phyloP scores from a whole-genome alignment of 2,113 vertebrate genomes.

The Potamarius usumacintae region DNA sequence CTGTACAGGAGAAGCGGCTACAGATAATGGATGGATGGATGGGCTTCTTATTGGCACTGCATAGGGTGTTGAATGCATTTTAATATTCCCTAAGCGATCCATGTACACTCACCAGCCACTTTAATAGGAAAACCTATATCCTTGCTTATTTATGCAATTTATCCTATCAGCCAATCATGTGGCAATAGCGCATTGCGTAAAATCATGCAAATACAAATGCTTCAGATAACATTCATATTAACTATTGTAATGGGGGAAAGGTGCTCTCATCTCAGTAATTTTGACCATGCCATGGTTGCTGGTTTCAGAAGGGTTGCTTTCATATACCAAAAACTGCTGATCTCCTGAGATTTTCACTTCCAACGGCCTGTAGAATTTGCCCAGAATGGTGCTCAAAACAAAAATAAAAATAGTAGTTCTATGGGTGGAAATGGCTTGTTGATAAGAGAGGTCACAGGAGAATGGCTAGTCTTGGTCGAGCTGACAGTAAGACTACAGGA shows the following conservation, averaged over 20 bases:
- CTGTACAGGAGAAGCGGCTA: too few relatives aligned
- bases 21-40: too few relatives aligned
- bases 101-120: neutral
- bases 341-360: neutral
- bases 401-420: neutral
- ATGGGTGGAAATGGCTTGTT: neutral
- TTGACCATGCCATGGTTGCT: neutral
- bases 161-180: neutral
- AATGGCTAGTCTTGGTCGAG: neutral
- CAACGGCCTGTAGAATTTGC: neutral
- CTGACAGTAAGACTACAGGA: neutral
- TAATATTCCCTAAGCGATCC: neutral
- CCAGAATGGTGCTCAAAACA: neutral
- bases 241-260: neutral
- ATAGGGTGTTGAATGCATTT: neutral
- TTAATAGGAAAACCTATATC: too few relatives aligned
- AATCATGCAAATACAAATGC: neutral
- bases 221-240: neutral
- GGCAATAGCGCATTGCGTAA: neutral
- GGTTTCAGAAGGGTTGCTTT: neutral
- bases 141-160: neutral
- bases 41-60: too few relatives aligned
- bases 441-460: neutral
- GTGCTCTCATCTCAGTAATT: neutral
- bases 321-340: neutral